A percentile compares a stretch with the other conserved stretches of the same genome.
Evolutionary conservation across 1,140 invertebrate species (phyloP).

Genomic region (Littorina saxatilis): DNA sequence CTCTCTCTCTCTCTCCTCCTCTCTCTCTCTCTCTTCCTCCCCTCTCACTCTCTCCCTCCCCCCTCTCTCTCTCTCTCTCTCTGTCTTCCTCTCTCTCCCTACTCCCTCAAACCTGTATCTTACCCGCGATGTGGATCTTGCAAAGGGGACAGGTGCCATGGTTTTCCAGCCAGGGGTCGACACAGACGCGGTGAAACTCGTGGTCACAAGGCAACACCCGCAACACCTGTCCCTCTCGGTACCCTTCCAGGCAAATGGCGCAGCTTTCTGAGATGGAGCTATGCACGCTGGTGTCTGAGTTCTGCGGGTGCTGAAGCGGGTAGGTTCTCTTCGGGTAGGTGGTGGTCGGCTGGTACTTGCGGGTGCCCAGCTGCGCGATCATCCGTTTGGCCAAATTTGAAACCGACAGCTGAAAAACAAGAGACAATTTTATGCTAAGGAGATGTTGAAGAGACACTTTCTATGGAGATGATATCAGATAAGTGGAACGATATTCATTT

Average conservation of each 20-base stretch:
- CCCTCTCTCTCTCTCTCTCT: no score
- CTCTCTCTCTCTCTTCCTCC: no score
- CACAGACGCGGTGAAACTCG: slow-evolving; percentile 95
- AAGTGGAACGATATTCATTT: background rate
- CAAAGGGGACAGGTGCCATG: slow-evolving; percentile 74
- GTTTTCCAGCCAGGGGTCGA: slow-evolving; percentile 79
- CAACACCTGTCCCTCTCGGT: slow-evolving; percentile 78
- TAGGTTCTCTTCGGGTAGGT: slow-evolving; percentile 39
- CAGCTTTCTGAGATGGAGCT: slow-evolving; percentile 69
- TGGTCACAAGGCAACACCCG: slow-evolving; percentile 94
- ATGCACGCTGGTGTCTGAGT: slow-evolving; percentile 53
- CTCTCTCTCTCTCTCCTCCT: no score
- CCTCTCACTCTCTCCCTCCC: no score
- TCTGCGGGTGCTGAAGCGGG: slow-evolving; percentile 48
- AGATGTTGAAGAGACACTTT: background rate
- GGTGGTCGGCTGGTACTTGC: slow-evolving; percentile 61
- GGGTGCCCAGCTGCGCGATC: slow-evolving; percentile 70
- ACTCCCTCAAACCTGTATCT: slow-evolving; percentile 9
- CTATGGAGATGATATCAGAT: background rate
- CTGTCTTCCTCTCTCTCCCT: no score
- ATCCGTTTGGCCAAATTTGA: slow-evolving; percentile 71
- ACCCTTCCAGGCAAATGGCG: slow-evolving; percentile 77
- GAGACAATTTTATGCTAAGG: background rate
- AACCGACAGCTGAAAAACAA: slow-evolving; percentile 62
- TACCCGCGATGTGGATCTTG: slow-evolving; percentile 75